These are phyloP conservation scores for Apoda limacodes DNA, from an alignment of 2,888 invertebrate species.

Conservation along the genomic window DNA sequence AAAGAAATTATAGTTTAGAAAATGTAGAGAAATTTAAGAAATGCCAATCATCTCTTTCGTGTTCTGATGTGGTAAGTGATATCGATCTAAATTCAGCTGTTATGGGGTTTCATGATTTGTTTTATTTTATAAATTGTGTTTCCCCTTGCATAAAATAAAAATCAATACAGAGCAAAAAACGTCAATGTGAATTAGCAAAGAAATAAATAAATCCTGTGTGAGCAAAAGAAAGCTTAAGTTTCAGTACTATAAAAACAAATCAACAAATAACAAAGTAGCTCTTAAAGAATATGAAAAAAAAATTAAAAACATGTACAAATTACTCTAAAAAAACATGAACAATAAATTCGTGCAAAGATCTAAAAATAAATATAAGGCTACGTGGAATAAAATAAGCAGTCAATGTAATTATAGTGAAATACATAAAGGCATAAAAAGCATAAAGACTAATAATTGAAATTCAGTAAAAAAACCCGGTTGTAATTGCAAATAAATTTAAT, in stretches of 20 bases:
- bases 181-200: constrained; percentile 1
- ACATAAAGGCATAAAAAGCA: no score
- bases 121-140: not conserved
- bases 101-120: not conserved
- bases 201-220: not conserved
- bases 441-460: no score
- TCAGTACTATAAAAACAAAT: no score
- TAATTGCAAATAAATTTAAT: not conserved
- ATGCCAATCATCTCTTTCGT: not conserved
- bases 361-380: not conserved
- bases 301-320: not conserved
- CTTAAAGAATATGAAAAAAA: not conserved
- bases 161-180: not conserved
- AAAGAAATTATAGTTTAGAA: not conserved
- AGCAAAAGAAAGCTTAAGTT: not conserved
- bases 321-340: constrained; percentile 1
- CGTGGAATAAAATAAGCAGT: constrained; percentile 1
- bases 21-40: not conserved
- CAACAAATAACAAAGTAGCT: not conserved
- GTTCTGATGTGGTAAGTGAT: not conserved
- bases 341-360: no score
- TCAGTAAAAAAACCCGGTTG: not conserved
- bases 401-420: not conserved
- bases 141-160: not conserved
- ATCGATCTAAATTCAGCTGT: not conserved